Percentiles rank a stretch among this genome's conserved stretches.
These are phyloP conservation scores for Monochamus alternatus DNA, from an alignment of 2,888 invertebrate species.

Conservation along the genomic window DNA sequence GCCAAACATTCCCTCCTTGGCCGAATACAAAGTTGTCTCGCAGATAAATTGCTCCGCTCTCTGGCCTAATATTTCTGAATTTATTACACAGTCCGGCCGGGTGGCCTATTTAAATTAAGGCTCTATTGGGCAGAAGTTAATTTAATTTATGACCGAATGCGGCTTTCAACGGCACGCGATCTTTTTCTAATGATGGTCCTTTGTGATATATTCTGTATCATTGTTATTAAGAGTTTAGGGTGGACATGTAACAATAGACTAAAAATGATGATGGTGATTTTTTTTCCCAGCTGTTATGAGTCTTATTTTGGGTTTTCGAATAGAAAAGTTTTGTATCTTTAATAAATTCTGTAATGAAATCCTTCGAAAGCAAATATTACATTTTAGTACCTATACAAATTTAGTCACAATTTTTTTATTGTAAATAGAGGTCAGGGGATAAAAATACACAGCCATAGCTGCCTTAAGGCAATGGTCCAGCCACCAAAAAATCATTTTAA, in stretches of 20 bases:
- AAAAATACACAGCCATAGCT: too few relatives aligned
- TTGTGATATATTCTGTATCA: background rate
- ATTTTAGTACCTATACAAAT: too few relatives aligned
- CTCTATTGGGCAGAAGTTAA: background rate
- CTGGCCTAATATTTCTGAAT: slow-evolving; percentile 32
- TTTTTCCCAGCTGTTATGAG: too few relatives aligned
- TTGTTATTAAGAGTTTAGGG: background rate
- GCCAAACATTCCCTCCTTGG: slow-evolving; percentile 39
- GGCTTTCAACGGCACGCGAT: background rate
- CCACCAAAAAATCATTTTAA: too few relatives aligned
- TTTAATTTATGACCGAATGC: background rate
- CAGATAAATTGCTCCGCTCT: slow-evolving; percentile 4
- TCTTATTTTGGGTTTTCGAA: too few relatives aligned
- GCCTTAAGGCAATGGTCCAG: too few relatives aligned
- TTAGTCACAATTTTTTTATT: too few relatives aligned
- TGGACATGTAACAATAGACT: slow-evolving; percentile 33
- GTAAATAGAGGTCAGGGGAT: too few relatives aligned
- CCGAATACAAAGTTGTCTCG: background rate
- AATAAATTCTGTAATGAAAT: too few relatives aligned
- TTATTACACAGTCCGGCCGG: slow-evolving; percentile 30
- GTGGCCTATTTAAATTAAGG: background rate
- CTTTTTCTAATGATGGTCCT: background rate
- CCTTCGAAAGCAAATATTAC: too few relatives aligned
- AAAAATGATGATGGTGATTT: background rate
- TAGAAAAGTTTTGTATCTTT: too few relatives aligned